Conservation (phyloP, 2,888 invertebrate genomes). For the Melanophora roralis region DNA sequence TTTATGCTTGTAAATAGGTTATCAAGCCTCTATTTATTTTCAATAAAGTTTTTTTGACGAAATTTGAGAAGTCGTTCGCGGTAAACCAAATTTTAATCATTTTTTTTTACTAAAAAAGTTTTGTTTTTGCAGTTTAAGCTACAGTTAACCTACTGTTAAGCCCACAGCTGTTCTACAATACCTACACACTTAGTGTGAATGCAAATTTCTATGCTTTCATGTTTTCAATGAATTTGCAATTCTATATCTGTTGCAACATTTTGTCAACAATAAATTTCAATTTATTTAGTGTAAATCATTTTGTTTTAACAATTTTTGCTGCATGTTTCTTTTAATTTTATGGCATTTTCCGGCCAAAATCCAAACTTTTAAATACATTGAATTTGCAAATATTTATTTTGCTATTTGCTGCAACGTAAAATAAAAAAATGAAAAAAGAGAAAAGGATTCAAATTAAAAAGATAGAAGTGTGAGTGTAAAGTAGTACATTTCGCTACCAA, state of each 20-base stretch:
- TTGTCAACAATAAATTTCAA: constrained; percentile 72
- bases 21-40: too few species aligned
- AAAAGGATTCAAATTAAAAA: not conserved
- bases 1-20: too few species aligned
- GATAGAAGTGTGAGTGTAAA: not conserved
- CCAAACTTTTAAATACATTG: not conserved
- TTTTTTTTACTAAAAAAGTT: too few species aligned
- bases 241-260: constrained; percentile 58
- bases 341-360: constrained; percentile 4
- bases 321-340: constrained; percentile 27
- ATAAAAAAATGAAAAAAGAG: too few species aligned
- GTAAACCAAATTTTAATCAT: too few species aligned
- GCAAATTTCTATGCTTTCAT: constrained; percentile 39
- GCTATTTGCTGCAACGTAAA: not conserved
- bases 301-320: constrained; percentile 50
- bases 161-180: too few species aligned
- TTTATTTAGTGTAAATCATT: constrained; percentile 77
- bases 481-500: not conserved
- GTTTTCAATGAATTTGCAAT: constrained; percentile 44
- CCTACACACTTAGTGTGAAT: not conserved
- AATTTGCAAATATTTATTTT: constrained; percentile 24
- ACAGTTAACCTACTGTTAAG: too few species aligned
- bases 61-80: too few species aligned
- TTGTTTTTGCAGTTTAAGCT: too few species aligned
- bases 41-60: too few species aligned